A percentile compares a stretch with the other conserved stretches of the same genome.
phyloP scores from a whole-genome alignment of 2,113 vertebrate genomes.

The Prinia subflava region DNA sequence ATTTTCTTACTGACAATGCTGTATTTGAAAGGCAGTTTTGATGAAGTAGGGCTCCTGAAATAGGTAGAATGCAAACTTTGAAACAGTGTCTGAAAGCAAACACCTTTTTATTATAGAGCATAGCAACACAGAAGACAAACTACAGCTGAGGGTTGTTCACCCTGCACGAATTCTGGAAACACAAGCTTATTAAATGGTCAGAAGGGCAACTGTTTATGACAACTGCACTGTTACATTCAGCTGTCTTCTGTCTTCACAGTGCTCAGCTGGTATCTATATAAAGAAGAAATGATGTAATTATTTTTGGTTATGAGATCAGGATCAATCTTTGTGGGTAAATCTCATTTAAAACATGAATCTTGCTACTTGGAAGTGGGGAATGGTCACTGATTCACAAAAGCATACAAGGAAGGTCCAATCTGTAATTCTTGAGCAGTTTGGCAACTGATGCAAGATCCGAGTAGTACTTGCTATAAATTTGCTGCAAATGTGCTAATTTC shows the following conservation, averaged over 20 bases:
- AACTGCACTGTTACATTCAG: background rate
- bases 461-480: background rate
- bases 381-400: background rate
- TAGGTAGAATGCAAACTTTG: background rate
- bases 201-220: background rate
- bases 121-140: background rate
- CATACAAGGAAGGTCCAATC: background rate
- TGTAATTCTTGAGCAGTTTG: background rate
- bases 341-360: background rate
- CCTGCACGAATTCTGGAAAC: background rate
- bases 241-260: background rate
- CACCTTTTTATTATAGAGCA: slow-evolving; percentile 37
- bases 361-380: background rate
- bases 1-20: background rate
- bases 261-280: slow-evolving; percentile 57
- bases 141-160: background rate
- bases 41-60: background rate
- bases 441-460: background rate
- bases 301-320: background rate
- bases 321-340: background rate
- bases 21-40: background rate
- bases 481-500: background rate
- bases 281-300: background rate
- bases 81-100: background rate
- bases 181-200: background rate